These are phyloP conservation scores for Diabrotica undecimpunctata DNA, from an alignment of 1,140 invertebrate genomes.

Conservation along the genomic window DNA sequence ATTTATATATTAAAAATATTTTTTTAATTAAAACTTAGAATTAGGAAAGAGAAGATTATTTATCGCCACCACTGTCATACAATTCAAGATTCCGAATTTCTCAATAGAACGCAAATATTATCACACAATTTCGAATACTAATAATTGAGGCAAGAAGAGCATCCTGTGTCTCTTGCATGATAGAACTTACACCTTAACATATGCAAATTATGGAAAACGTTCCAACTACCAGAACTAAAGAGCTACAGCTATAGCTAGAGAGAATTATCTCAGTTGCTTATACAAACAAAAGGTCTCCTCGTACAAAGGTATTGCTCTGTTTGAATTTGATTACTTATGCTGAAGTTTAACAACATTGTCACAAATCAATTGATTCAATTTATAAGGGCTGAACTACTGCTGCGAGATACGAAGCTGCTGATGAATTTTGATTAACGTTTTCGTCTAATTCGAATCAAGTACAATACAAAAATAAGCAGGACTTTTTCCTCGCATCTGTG, in stretches of 20 bases:
- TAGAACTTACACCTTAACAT: conserved; percentile 15
- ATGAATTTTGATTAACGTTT: conserved; percentile 1
- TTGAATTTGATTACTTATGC: conserved; percentile 20
- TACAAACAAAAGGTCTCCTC: conserved; percentile 17
- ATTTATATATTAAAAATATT: too few species aligned
- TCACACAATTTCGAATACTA: conserved; percentile 10
- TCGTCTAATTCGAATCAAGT: not conserved
- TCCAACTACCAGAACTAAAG: not conserved
- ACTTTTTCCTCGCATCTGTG: too few species aligned
- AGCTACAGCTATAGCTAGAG: not conserved
- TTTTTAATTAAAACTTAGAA: too few species aligned
- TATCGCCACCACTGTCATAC: too few species aligned
- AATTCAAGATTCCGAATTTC: too few species aligned
- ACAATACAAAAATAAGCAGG: too few species aligned
- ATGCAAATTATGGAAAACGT: conserved; percentile 19
- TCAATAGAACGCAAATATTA: conserved; percentile 8
- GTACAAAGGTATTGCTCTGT: conserved; percentile 17
- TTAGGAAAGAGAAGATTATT: too few species aligned
- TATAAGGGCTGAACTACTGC: not conserved
- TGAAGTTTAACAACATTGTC: conserved; percentile 18
- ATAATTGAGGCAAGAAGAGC: conserved; percentile 11
- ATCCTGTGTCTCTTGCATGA: not conserved
- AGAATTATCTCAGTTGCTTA: conserved; percentile 20
- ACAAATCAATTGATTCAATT: conserved; percentile 19
- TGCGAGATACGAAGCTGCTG: not conserved